Percentiles rank a stretch among this genome's conserved stretches.
These are phyloP conservation scores for Zhuqinia jingwanae DNA, from an alignment of 2,888 invertebrate species.

Conservation along the genomic window DNA sequence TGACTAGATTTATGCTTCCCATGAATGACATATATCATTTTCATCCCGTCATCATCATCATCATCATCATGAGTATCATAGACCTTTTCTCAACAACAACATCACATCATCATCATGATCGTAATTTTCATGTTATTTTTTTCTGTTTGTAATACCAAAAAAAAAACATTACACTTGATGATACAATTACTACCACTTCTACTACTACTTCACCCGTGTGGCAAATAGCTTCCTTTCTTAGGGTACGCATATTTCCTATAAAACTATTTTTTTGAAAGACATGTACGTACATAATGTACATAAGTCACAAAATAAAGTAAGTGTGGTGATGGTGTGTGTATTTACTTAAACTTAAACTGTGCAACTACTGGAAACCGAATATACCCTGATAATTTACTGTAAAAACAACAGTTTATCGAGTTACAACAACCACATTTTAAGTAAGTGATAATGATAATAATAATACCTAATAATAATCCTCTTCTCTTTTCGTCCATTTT, in stretches of 20 bases:
- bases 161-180: slow-evolving; percentile 15
- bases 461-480: no score
- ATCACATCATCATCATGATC: neutral
- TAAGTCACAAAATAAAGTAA: neutral
- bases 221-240: neutral
- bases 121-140: slow-evolving; percentile 30
- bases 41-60: slow-evolving; percentile 29
- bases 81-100: neutral
- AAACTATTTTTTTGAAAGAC: no score
- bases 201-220: slow-evolving; percentile 48
- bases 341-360: neutral
- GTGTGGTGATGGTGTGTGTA: neutral
- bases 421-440: slow-evolving; percentile 38
- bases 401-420: slow-evolving; percentile 35
- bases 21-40: slow-evolving; percentile 73
- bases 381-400: slow-evolving; percentile 27
- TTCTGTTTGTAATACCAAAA: slow-evolving; percentile 22
- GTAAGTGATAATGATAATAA: slow-evolving; percentile 61
- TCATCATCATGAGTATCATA: no score
- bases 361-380: slow-evolving; percentile 27
- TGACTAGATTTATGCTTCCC: slow-evolving; percentile 74
- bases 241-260: neutral
- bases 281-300: neutral
- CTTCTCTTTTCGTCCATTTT: slow-evolving; percentile 26
- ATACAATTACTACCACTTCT: no score